A percentile compares a stretch with the other conserved stretches of the same genome.
These are phyloP conservation scores for Gobius niger DNA, from an alignment of 2,113 vertebrate species.

Conservation along the genomic window DNA sequence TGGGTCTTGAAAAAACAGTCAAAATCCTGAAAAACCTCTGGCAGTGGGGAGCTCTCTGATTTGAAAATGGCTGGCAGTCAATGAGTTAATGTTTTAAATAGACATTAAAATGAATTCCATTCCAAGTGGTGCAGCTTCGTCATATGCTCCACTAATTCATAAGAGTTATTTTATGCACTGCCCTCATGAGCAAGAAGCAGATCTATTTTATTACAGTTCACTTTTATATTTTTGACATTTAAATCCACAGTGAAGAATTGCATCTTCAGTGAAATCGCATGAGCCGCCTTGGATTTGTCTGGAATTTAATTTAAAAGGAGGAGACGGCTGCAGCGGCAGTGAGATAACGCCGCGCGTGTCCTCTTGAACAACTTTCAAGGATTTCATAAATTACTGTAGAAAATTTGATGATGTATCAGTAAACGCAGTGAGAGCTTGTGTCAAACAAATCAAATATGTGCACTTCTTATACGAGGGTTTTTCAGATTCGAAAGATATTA, in stretches of 20 bases:
- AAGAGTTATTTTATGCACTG: neutral
- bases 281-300: conserved; percentile 14
- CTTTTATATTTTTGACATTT: conserved; percentile 12
- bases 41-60: too few species aligned
- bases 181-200: neutral
- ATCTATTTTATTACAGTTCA: conserved; percentile 1
- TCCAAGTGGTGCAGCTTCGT: neutral
- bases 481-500: neutral
- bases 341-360: neutral
- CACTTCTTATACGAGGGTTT: neutral
- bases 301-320: conserved; percentile 13
- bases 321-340: neutral
- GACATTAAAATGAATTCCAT: neutral
- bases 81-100: too few species aligned
- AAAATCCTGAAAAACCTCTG: too few species aligned
- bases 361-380: neutral
- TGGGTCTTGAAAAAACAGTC: too few species aligned
- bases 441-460: neutral
- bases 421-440: neutral
- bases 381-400: conserved; percentile 2
- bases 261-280: neutral
- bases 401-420: neutral
- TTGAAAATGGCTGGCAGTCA: too few species aligned
- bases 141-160: neutral
- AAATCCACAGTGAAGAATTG: conserved; percentile 5